Conservation (phyloP, 2,797 vertebrate genomes). For the Hyperoplus immaculatus region DNA sequence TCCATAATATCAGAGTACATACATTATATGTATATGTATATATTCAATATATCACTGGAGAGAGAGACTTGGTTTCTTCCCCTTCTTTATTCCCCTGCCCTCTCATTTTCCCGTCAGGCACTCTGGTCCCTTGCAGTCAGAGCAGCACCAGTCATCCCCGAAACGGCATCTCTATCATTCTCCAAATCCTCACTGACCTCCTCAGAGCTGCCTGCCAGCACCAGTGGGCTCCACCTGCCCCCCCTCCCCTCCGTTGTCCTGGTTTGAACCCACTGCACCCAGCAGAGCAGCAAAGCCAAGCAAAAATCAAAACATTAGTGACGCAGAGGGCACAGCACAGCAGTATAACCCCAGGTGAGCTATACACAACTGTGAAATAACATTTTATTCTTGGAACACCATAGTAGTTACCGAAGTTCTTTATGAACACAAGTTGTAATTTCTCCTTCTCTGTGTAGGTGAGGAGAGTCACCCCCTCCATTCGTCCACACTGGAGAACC, state of each 20-base stretch:
- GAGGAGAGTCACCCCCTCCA: conserved; percentile 63
- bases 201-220: conserved; percentile 92
- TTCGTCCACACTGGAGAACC: conserved; percentile 90
- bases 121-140: conserved; percentile 91
- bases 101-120: conserved; percentile 82
- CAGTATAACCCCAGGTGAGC: conserved; percentile 47
- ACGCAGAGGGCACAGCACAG: conserved; percentile 14
- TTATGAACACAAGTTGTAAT: neutral
- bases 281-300: conserved; percentile 28
- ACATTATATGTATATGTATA: too few relatives aligned
- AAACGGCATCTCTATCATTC: conserved; percentile 91
- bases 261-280: conserved; percentile 45
- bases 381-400: neutral
- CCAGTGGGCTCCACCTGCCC: conserved; percentile 88
- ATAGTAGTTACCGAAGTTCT: neutral
- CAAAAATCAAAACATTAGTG: conserved; percentile 2
- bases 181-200: conserved; percentile 96
- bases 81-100: neutral
- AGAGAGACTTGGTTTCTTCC: neutral
- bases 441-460: conserved; percentile 68
- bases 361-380: neutral
- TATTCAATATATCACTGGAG: too few relatives aligned
- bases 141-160: conserved; percentile 87
- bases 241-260: conserved; percentile 83
- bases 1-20: too few relatives aligned